A percentile compares a stretch with the other conserved stretches of the same genome.
Evolutionary conservation across 37 sponge, comb jelly and placozoan species (phyloP).

Genomic region (Axinella damicornis): DNA sequence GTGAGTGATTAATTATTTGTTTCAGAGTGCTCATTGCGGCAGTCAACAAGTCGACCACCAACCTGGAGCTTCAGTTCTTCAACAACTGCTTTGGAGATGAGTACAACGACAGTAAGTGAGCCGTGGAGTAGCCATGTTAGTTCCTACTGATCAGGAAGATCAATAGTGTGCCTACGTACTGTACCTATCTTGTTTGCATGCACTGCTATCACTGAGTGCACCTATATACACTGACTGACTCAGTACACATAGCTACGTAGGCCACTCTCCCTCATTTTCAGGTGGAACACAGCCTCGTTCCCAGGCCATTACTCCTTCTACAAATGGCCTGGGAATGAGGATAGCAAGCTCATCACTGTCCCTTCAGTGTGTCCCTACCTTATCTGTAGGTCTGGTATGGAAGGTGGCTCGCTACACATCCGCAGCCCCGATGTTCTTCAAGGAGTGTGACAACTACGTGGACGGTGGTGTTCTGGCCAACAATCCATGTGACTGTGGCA

Average conservation of each 20-base stretch:
- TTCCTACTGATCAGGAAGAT: too few species aligned
- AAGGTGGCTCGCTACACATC: constrained; percentile 56
- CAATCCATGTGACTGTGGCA: constrained; percentile 69
- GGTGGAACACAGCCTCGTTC: too few species aligned
- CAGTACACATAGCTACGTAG: too few species aligned
- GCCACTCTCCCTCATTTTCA: too few species aligned
- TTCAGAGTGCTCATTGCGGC: constrained; percentile 62
- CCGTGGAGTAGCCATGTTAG: too few species aligned
- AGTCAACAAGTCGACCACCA: constrained; percentile 57
- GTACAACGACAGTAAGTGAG: constrained; percentile 6
- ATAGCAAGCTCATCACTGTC: too few species aligned
- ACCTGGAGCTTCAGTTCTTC: constrained; percentile 57
- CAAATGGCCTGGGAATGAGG: too few species aligned
- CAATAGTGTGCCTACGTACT: too few species aligned
- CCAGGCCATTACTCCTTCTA: too few species aligned
- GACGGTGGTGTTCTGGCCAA: constrained; percentile 72
- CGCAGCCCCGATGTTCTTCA: constrained; percentile 64
- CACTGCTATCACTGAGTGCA: too few species aligned
- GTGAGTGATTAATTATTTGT: background rate
- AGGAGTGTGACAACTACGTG: constrained; percentile 61
- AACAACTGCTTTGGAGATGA: constrained; percentile 63
- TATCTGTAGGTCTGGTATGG: constrained; percentile 28
- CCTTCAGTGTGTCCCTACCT: background rate
- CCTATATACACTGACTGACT: too few species aligned
- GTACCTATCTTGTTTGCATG: too few species aligned